These are phyloP conservation scores for Aethes cnicana DNA, from an alignment of 2,888 invertebrate genomes.

Conservation along the genomic window DNA sequence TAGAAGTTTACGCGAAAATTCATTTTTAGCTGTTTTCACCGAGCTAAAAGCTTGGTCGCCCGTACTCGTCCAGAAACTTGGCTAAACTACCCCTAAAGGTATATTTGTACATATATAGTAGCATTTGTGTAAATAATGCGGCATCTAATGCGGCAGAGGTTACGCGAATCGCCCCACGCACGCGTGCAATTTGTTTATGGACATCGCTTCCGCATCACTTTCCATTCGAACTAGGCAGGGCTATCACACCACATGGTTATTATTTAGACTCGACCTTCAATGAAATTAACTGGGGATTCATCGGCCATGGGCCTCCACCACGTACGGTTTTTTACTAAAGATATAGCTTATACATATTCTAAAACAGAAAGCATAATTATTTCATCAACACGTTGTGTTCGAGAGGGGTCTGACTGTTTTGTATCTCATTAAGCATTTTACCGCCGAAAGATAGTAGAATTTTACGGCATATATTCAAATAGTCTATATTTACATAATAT, in stretches of 20 bases:
- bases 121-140: conserved; percentile 28
- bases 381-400: too few species aligned
- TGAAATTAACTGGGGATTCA: neutral
- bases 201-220: conserved; percentile 35
- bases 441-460: too few species aligned
- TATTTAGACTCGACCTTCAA: conserved; percentile 4
- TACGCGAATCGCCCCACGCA: conserved; percentile 30
- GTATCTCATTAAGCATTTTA: too few species aligned
- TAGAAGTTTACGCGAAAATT: too few species aligned
- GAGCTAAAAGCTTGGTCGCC: too few species aligned
- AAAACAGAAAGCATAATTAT: too few species aligned
- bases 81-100: neutral
- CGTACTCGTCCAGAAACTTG: neutral
- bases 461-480: too few species aligned
- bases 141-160: conserved; percentile 27
- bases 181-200: conserved; percentile 39
- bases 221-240: conserved; percentile 25
- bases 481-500: too few species aligned
- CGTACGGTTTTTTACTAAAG: too few species aligned
- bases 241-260: conserved; percentile 11
- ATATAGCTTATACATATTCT: too few species aligned
- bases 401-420: too few species aligned
- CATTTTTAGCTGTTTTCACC: too few species aligned
- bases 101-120: neutral
- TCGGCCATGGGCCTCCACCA: neutral